These are phyloP conservation scores for Neogobius melanostomus DNA, from an alignment of 2,113 vertebrate genomes.

Conservation along the genomic window DNA sequence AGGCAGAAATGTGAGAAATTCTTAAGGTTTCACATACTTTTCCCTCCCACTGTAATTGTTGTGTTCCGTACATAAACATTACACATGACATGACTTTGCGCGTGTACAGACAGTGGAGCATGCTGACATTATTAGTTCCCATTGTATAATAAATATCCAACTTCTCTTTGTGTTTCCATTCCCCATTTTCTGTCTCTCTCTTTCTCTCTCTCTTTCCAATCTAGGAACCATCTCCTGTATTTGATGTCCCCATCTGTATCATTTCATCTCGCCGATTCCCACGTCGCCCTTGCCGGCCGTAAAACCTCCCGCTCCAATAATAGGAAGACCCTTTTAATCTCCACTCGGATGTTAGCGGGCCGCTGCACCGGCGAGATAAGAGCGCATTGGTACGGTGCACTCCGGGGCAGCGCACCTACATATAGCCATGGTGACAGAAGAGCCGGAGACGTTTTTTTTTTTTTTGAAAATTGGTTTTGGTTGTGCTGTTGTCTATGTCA, in stretches of 20 bases:
- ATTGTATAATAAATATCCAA: too few species aligned
- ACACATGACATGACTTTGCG: too few species aligned
- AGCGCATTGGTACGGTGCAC: slow-evolving; percentile 55
- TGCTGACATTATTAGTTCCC: too few species aligned
- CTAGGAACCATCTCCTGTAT: slow-evolving; percentile 64
- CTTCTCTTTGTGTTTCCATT: slow-evolving; percentile 16
- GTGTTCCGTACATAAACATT: too few species aligned
- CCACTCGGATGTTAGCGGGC: slow-evolving; percentile 51
- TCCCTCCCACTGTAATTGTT: too few species aligned
- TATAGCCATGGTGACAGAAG: slow-evolving; percentile 50
- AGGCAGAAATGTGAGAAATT: too few species aligned
- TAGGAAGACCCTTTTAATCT: slow-evolving; percentile 72
- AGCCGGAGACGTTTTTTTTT: background rate
- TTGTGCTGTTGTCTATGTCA: too few species aligned
- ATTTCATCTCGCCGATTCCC: slow-evolving; percentile 78
- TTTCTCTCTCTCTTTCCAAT: slow-evolving; percentile 36
- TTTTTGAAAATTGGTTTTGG: too few species aligned
- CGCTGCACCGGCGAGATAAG: slow-evolving; percentile 73
- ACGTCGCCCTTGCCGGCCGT: slow-evolving; percentile 63
- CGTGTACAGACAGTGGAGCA: too few species aligned
- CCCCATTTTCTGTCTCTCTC: slow-evolving; percentile 25
- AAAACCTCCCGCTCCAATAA: slow-evolving; percentile 73
- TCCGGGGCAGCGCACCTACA: slow-evolving; percentile 4
- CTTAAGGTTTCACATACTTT: too few species aligned
- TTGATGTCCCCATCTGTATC: slow-evolving; percentile 76